phyloP scores from a whole-genome alignment of 1,140 invertebrate genomes.

The Sycophaga agraensis region DNA sequence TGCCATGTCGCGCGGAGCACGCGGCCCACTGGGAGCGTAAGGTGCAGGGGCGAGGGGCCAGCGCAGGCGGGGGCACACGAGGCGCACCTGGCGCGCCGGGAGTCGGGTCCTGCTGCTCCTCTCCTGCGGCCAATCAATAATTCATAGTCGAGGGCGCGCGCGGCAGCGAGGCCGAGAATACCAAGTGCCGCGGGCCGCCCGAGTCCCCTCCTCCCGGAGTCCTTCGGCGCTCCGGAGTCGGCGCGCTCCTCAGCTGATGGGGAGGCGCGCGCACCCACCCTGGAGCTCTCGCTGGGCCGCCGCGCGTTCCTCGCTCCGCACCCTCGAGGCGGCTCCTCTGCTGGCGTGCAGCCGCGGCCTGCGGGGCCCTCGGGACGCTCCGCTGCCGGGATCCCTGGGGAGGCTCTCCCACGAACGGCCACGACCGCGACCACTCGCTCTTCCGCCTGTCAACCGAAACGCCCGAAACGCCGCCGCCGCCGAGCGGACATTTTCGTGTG shows the following conservation, averaged over 20 bases:
- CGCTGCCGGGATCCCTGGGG: not conserved
- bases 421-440: not conserved
- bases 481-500: constrained; percentile 11
- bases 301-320: not conserved
- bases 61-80: not conserved
- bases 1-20: constrained; percentile 55
- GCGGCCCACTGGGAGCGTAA: constrained; percentile 20
- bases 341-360: not conserved
- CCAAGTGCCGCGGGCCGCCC: not conserved
- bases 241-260: not conserved
- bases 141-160: constrained; percentile 32
- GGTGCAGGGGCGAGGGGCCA: not conserved
- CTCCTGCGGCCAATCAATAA: constrained; percentile 47
- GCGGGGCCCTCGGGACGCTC: not conserved
- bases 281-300: not conserved
- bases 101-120: not conserved
- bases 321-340: not conserved
- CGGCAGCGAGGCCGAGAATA: not conserved
- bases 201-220: no score
- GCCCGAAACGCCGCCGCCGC: no score
- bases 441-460: constrained; percentile 11
- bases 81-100: constrained; percentile 23
- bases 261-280: not conserved
- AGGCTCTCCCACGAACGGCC: not conserved
- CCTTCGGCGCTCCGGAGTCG: not conserved